Conservation (phyloP, 1,140 invertebrate species). For the Megalopta genalis region DNA sequence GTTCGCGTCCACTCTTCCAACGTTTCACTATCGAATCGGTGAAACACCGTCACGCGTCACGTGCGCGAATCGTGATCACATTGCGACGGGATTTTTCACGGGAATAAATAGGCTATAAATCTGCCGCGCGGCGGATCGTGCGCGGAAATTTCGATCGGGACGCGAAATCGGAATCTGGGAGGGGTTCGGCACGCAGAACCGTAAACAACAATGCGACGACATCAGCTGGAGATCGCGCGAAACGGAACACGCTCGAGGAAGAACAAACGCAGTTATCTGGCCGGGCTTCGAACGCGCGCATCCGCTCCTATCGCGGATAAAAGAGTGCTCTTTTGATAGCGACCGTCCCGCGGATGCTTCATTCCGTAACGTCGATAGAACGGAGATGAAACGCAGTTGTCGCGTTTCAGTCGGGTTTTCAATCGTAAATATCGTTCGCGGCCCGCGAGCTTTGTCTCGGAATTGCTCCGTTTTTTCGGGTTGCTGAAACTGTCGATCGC, state of each 20-base stretch:
- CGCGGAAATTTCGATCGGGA: not conserved
- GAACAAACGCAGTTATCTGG: slow-evolving; percentile 6
- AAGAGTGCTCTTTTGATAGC: not conserved
- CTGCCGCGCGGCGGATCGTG: not conserved
- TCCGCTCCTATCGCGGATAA: slow-evolving; percentile 6
- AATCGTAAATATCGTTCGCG: not conserved
- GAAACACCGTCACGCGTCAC: not conserved
- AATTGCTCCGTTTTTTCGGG: no score
- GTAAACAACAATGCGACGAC: slow-evolving; percentile 6
- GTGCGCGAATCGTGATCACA: not conserved
- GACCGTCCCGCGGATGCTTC: not conserved
- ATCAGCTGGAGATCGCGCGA: not conserved
- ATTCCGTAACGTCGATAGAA: not conserved
- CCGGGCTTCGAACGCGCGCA: not conserved
- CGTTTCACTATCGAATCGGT: no score
- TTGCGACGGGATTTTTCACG: not conserved
- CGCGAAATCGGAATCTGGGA: not conserved
- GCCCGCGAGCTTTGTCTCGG: not conserved
- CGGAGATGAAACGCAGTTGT: not conserved
- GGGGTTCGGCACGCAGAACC: not conserved
- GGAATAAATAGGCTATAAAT: not conserved
- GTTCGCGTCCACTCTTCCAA: not conserved
- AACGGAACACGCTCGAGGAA: not conserved
- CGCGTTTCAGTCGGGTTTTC: not conserved
- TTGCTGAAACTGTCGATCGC: no score